phyloP scores from a whole-genome alignment of 2,888 invertebrate species.

The Nomada fucata region DNA sequence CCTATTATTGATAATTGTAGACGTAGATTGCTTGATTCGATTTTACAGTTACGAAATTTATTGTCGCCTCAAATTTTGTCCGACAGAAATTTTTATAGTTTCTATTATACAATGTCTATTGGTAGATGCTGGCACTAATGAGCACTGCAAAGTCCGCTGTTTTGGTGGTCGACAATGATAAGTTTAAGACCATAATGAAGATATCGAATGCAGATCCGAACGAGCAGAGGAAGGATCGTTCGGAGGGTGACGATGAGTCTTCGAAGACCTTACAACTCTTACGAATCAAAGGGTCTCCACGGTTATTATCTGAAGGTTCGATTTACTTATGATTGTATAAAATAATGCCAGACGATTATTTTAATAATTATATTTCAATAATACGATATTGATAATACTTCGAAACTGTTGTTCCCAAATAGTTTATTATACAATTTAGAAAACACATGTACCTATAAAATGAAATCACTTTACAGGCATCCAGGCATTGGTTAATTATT shows the following conservation, averaged over 20 bases:
- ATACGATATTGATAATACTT: not conserved
- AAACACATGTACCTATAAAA: not conserved
- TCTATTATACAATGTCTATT: not conserved
- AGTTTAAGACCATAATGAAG: conserved; percentile 73
- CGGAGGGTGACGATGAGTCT: conserved; percentile 29
- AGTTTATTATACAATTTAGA: not conserved
- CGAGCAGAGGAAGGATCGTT: conserved; percentile 62
- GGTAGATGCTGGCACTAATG: conserved; percentile 74
- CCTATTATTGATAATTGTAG: too few species aligned
- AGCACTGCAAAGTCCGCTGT: conserved; percentile 67
- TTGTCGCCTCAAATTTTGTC: too few species aligned
- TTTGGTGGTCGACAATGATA: conserved; percentile 72
- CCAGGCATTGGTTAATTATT: conserved; percentile 74
- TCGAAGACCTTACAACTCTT: conserved; percentile 75
- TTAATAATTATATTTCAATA: not conserved
- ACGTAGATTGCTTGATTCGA: too few species aligned
- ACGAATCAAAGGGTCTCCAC: conserved; percentile 74
- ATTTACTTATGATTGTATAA: not conserved
- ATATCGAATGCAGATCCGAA: conserved; percentile 70
- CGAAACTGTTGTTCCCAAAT: not conserved
- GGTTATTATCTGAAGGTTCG: conserved; percentile 77
- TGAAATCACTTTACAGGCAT: conserved; percentile 72
- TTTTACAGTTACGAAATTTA: too few species aligned
- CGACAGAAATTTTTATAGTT: not conserved
- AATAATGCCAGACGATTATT: not conserved